Conservation (phyloP, 2,113 vertebrate species). For the Bufo gargarizans region DNA sequence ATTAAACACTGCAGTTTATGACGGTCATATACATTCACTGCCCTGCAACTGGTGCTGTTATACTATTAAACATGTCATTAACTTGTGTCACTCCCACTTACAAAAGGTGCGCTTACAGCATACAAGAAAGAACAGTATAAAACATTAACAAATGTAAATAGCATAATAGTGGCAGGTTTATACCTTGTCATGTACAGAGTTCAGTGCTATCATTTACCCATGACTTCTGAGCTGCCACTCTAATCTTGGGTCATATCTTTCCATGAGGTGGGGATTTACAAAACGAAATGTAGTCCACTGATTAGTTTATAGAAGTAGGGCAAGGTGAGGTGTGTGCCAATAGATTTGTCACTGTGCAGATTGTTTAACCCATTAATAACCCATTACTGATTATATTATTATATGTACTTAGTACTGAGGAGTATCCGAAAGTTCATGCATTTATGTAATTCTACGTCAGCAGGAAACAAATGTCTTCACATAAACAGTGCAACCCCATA, state of each 20-base stretch:
- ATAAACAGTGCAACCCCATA: background rate
- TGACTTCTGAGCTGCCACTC: background rate
- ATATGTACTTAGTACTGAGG: background rate
- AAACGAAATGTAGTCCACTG: conserved; percentile 3
- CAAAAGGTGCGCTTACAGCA: conserved; percentile 7
- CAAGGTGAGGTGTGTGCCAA: background rate
- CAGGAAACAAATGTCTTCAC: background rate
- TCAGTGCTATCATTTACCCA: conserved; percentile 3
- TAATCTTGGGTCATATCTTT: conserved; percentile 14
- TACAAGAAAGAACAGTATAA: conserved; percentile 1
- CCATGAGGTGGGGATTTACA: conserved; percentile 22
- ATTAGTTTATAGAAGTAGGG: background rate
- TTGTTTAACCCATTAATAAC: background rate
- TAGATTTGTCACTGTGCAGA: background rate
- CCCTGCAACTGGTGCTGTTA: background rate
- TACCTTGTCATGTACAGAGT: conserved; percentile 14
- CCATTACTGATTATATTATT: background rate
- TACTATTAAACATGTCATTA: background rate
- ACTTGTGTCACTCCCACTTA: conserved; percentile 4
- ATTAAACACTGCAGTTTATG: background rate
- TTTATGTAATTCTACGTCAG: no score
- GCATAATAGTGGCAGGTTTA: background rate
- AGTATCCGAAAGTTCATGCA: no score
- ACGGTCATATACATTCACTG: background rate
- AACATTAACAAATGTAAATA: conserved; percentile 43